Conservation (phyloP, 1,140 invertebrate species). For the Penaeus vannamei region DNA sequence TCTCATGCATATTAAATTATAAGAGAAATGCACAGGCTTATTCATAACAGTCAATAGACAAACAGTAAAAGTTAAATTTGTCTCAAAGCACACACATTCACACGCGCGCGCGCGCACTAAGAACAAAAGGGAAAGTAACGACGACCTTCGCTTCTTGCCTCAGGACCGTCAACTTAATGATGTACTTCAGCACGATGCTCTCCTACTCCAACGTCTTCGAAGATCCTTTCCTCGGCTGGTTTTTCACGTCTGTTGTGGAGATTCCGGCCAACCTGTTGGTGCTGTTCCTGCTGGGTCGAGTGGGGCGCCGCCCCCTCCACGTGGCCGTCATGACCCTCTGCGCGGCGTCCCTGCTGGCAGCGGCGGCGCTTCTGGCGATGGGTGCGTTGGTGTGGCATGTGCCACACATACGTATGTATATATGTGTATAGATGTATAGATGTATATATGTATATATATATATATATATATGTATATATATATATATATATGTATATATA, state of each 20-base stretch:
- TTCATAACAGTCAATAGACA: too few species aligned
- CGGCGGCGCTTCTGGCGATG: not conserved
- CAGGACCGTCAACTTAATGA: constrained; percentile 33
- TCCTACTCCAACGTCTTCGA: constrained; percentile 9
- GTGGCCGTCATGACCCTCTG: constrained; percentile 2
- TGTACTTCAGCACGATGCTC: constrained; percentile 36
- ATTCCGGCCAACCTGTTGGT: constrained; percentile 36
- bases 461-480: too few species aligned
- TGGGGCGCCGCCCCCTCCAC: not conserved
- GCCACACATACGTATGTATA: too few species aligned
- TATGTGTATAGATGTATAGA: too few species aligned
- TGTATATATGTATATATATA: too few species aligned
- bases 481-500: too few species aligned
- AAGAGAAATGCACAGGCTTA: too few species aligned
- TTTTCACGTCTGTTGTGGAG: constrained; percentile 33
- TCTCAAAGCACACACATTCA: too few species aligned
- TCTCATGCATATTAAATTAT: too few species aligned
- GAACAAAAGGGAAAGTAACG: too few species aligned
- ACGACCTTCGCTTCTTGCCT: not conserved
- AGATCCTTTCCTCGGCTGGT: constrained; percentile 41
- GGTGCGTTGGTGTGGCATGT: not conserved
- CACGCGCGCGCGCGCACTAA: too few species aligned
- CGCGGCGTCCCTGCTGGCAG: not conserved
- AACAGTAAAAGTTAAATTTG: too few species aligned
- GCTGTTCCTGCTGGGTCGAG: not conserved